Base-by-base conservation (phyloP, 2,888 invertebrate genomes). In the Drosophila neutralis region DNA sequence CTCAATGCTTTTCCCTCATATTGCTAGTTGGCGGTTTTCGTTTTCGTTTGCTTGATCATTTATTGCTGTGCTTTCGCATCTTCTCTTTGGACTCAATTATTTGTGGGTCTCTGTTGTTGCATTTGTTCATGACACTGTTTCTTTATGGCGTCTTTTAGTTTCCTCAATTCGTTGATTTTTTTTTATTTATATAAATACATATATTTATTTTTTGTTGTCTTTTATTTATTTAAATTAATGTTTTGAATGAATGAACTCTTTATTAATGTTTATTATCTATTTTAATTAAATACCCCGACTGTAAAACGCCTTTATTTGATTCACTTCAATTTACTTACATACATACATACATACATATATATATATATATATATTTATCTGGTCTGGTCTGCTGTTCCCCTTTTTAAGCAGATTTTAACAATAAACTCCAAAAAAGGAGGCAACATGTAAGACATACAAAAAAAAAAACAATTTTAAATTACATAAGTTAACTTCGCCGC, bases 81-180 rank as follows among this genome's bases (percentile, higher is more conserved):
- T 73, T 66, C 61, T 71, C 69, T 72, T 77, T 78, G 82, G 74
- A 87, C 89, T 87, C 82, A 78, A 82, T 87, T 84, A 78, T 78
- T 84, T 78, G 78, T 86, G 74, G 73, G 64, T 80, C 80, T 84
- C 65, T 79, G 66, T 70, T 86, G 76, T 87, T 90, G 91, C 84
- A 90, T 90, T 91, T 89, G 91, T 90, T 91, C 91, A 90, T 91
- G 91, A 89, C 91, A 90, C 83, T 87, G 86, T 87, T 88, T 90
- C 80, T 74, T 77, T 76, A 71, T 71, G 77, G 72, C 80, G 84
- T 79, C 73, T 80, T 83, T 83, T 89, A 71, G 78, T 78, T 89
- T 89, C 80, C 80, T 36, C 24, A 11, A 29, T 51, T n/a, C 4
- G n/a, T 13, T n/a, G 2, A 6, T 51, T 31, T 31, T 51, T 18